phyloP scores from a whole-genome alignment of 2,888 invertebrate species.

The Augochlorella aurata region DNA sequence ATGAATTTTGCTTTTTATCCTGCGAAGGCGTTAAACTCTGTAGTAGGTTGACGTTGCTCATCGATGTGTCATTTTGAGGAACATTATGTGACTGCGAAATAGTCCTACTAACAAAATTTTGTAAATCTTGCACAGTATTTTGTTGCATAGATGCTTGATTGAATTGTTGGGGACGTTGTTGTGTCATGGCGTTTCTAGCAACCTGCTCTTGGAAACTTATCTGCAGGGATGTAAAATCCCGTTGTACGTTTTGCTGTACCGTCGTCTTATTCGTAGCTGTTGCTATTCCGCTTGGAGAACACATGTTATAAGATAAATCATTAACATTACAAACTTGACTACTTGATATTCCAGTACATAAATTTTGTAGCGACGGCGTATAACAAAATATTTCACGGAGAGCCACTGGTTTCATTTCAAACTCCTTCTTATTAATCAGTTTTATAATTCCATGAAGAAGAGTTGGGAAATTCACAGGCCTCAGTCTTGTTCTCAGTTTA shows the following conservation, averaged over 20 bases:
- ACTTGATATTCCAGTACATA: not conserved
- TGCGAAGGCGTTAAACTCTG: not conserved
- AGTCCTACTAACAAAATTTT: not conserved
- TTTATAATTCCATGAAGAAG: not conserved
- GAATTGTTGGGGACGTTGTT: not conserved
- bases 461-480: not conserved
- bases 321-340: not conserved
- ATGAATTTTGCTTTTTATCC: not conserved
- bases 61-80: not conserved
- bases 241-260: not conserved
- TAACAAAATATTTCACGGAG: constrained; percentile 22
- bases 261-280: not conserved
- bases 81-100: not conserved
- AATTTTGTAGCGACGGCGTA: not conserved
- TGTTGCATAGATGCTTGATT: not conserved
- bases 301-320: not conserved
- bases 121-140: not conserved
- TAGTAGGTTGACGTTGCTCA: not conserved
- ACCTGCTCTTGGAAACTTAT: not conserved
- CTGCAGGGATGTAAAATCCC: not conserved
- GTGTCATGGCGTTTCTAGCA: not conserved
- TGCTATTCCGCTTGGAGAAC: not conserved
- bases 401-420: not conserved
- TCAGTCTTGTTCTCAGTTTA: not conserved
- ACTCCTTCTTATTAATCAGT: constrained; percentile 11